Conservation (phyloP, 2,113 vertebrate species). For the Thinocorus orbignyianus region DNA sequence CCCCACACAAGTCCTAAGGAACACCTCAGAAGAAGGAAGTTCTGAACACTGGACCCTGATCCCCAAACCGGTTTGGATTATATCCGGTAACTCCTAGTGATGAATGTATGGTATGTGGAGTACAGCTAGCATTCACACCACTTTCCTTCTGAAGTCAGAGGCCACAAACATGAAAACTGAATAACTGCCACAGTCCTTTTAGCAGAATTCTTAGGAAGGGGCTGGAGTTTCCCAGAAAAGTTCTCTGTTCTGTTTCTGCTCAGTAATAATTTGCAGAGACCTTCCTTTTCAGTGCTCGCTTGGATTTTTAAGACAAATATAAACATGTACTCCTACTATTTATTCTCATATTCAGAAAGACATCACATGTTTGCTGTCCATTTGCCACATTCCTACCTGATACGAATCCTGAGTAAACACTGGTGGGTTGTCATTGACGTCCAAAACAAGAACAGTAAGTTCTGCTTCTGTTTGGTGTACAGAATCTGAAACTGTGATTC, state of each 20-base stretch:
- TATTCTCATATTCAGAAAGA: not conserved
- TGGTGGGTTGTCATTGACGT: constrained; percentile 91
- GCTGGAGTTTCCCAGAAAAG: not conserved
- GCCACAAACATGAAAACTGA: not conserved
- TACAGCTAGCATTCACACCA: not conserved
- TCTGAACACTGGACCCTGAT: not conserved
- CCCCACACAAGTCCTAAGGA: not conserved
- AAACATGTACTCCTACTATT: not conserved
- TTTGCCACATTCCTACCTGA: constrained; percentile 70
- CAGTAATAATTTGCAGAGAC: not conserved
- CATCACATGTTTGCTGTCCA: not conserved
- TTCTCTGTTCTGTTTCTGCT: not conserved
- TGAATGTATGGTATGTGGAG: not conserved
- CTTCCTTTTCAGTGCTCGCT: not conserved
- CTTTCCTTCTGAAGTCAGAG: not conserved
- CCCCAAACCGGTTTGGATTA: not conserved
- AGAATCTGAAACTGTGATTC: constrained; percentile 82
- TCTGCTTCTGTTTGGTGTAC: constrained; percentile 79
- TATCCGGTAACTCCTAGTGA: not conserved
- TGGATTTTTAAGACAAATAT: not conserved
- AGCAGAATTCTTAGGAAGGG: not conserved
- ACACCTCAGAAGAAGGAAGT: not conserved
- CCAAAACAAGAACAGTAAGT: constrained; percentile 79
- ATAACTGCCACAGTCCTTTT: not conserved
- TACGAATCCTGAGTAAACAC: constrained; percentile 85